These are phyloP conservation scores for Atrichornis clamosus DNA, from an alignment of 2,113 vertebrate species.

Conservation along the genomic window DNA sequence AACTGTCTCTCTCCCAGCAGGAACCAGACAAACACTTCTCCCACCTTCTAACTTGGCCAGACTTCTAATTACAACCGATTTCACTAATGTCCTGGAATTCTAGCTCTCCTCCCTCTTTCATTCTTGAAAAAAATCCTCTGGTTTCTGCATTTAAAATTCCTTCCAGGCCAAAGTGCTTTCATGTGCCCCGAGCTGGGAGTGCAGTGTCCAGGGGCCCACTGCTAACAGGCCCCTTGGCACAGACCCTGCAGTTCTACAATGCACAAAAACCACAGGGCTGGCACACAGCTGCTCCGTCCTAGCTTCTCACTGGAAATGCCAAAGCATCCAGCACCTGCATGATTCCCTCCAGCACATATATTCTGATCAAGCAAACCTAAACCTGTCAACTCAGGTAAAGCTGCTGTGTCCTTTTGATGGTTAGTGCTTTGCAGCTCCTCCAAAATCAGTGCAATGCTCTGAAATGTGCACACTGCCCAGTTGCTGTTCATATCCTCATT, in stretches of 20 bases:
- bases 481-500: background rate
- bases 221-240: conserved; percentile 24
- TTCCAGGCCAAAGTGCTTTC: background rate
- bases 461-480: too few species aligned
- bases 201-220: background rate
- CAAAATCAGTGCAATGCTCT: background rate
- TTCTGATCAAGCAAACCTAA: background rate
- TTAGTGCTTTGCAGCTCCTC: background rate
- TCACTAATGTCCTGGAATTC: conserved; percentile 35
- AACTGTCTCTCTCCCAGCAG: background rate
- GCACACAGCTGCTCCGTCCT: background rate
- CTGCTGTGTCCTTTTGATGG: background rate
- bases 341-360: background rate
- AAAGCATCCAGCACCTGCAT: background rate
- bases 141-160: conserved; percentile 41
- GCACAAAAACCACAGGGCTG: background rate
- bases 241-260: background rate
- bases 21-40: conserved; percentile 36
- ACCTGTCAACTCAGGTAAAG: background rate
- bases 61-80: conserved; percentile 30
- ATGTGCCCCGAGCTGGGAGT: background rate
- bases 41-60: conserved; percentile 18
- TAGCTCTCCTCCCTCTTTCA: background rate
- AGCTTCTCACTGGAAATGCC: background rate
- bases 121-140: background rate